Percentiles rank a stretch among this genome's conserved stretches.
These are phyloP conservation scores for Brachystomella parvula DNA, from an alignment of 1,140 invertebrate species.

Conservation along the genomic window DNA sequence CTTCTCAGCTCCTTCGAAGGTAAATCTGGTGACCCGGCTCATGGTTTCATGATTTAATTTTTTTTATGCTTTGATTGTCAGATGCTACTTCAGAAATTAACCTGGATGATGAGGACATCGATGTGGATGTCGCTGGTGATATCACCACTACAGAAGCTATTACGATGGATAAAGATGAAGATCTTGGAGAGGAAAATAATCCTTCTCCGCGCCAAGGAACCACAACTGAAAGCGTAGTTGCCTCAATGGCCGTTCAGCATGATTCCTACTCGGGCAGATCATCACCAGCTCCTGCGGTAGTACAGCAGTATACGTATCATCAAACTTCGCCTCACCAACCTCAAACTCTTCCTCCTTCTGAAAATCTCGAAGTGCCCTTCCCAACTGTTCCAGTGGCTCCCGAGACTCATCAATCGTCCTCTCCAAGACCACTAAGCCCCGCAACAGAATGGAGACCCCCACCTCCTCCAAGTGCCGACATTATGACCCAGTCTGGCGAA, in stretches of 20 bases:
- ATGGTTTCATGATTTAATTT: background rate
- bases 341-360: too few species aligned
- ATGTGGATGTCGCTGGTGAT: background rate
- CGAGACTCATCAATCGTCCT: too few species aligned
- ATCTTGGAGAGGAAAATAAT: background rate
- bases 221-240: too few species aligned
- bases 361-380: background rate
- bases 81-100: slow-evolving; percentile 26
- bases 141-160: background rate
- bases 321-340: too few species aligned
- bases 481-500: background rate
- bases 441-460: background rate
- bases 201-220: too few species aligned
- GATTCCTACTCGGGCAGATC: too few species aligned
- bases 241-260: too few species aligned
- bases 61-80: too few species aligned
- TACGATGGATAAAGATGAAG: background rate
- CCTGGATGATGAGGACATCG: slow-evolving; percentile 19
- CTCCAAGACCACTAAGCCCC: too few species aligned
- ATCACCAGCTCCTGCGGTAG: too few species aligned
- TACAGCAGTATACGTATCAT: too few species aligned
- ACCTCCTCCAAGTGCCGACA: background rate
- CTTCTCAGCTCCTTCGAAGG: too few species aligned
- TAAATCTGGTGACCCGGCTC: background rate
- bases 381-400: background rate